Percentiles rank a stretch among this genome's conserved stretches.
These are phyloP conservation scores for Drosophila repletoides DNA, from an alignment of 1,140 invertebrate species.

Conservation along the genomic window DNA sequence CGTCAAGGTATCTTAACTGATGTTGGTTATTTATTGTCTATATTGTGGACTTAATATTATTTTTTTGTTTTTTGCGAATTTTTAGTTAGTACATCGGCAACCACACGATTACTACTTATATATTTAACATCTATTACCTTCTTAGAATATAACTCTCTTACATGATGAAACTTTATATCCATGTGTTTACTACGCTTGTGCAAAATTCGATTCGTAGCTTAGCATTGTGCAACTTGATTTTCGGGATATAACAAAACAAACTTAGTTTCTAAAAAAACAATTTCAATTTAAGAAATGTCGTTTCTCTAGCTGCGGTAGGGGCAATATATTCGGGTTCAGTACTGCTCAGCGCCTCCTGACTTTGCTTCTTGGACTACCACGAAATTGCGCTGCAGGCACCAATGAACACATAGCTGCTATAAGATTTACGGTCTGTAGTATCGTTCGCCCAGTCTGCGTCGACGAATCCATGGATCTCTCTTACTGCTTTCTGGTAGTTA, in stretches of 20 bases:
- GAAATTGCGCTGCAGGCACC: neutral
- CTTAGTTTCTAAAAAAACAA: conserved; percentile 17
- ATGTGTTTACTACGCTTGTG: conserved; percentile 34
- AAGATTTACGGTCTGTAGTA: conserved; percentile 7
- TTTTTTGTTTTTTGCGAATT: neutral
- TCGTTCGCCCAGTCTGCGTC: conserved; percentile 26
- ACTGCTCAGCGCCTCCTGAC: conserved; percentile 69
- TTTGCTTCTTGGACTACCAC: conserved; percentile 15
- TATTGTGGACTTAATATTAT: too few species aligned
- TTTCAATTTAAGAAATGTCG: conserved; percentile 73
- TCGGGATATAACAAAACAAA: conserved; percentile 19
- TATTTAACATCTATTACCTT: conserved; percentile 31
- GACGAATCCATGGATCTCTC: conserved; percentile 7
- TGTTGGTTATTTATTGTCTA: too few species aligned
- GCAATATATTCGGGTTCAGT: conserved; percentile 54
- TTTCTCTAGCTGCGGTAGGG: conserved; percentile 78
- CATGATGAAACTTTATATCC: conserved; percentile 21
- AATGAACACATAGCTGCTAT: conserved; percentile 1
- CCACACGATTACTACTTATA: conserved; percentile 26
- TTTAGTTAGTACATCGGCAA: conserved; percentile 30
- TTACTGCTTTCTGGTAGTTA: neutral
- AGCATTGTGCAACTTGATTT: conserved; percentile 17
- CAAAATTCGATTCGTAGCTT: conserved; percentile 2
- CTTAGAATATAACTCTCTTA: conserved; percentile 29
- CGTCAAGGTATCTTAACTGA: too few species aligned